Percentiles rank a stretch among this genome's conserved stretches.
Evolutionary conservation across 2,797 vertebrate species (phyloP).

Genomic region (Dipus sagitta): DNA sequence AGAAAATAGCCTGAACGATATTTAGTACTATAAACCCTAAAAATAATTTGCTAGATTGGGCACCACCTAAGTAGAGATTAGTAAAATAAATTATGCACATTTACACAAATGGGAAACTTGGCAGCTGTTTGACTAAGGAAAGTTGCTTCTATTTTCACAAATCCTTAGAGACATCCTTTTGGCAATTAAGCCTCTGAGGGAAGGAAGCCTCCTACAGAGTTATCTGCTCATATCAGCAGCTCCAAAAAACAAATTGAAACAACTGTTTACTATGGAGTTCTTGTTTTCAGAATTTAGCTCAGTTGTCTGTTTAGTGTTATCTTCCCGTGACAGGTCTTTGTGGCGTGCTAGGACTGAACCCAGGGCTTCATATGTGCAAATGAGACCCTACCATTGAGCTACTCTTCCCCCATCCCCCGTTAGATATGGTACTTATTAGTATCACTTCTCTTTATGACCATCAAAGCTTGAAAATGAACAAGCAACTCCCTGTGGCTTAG

Average conservation of each 20-base stretch:
- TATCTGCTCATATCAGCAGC: neutral
- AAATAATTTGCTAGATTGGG: neutral
- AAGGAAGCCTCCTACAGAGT: neutral
- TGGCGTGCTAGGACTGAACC: neutral
- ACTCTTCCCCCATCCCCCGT: too few species aligned
- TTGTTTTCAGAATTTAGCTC: neutral
- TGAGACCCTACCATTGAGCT: neutral
- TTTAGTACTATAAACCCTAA: neutral
- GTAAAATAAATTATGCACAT: neutral
- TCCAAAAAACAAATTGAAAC: neutral
- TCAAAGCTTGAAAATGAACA: neutral
- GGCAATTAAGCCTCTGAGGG: neutral
- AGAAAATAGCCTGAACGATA: neutral
- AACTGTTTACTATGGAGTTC: neutral
- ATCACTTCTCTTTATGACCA: neutral
- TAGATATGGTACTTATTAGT: neutral
- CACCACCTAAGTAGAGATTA: neutral
- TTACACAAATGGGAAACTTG: neutral
- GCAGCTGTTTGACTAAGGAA: neutral
- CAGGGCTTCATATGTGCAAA: neutral
- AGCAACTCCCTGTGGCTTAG: neutral
- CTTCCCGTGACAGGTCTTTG: neutral
- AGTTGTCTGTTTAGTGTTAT: neutral
- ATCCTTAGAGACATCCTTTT: neutral
- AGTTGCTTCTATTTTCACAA: neutral